phyloP scores from a whole-genome alignment of 2,888 invertebrate species.

The Euzetes globulus region DNA sequence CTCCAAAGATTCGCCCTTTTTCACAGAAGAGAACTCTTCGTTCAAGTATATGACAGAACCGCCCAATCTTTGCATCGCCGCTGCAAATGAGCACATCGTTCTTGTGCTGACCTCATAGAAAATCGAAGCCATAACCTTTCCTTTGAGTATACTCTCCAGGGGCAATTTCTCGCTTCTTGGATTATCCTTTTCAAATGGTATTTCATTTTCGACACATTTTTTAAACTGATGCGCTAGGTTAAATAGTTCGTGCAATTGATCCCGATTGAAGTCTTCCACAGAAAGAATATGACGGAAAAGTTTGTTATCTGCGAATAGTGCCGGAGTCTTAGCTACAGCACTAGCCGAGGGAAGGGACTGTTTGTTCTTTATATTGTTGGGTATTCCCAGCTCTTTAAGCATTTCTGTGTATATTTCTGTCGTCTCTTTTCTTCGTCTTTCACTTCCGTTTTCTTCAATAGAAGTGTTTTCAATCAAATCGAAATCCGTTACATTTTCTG shows the following conservation, averaged over 20 bases:
- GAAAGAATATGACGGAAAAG: slow-evolving; percentile 73
- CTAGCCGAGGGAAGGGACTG: not conserved
- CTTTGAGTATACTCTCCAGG: slow-evolving; percentile 50
- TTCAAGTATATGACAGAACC: slow-evolving; percentile 86
- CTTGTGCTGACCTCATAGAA: slow-evolving; percentile 98
- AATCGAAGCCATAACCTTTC: slow-evolving; percentile 89
- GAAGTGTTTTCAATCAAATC: not conserved
- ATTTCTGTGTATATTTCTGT: slow-evolving; percentile 42
- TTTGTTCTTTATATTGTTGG: not conserved
- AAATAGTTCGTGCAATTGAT: slow-evolving; percentile 79
- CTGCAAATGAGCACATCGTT: slow-evolving; percentile 89
- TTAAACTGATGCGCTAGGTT: slow-evolving; percentile 84
- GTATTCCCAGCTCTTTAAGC: slow-evolving; percentile 42
- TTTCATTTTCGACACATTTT: slow-evolving; percentile 70
- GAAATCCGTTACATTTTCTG: not conserved
- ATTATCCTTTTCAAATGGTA: slow-evolving; percentile 67
- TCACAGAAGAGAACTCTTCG: slow-evolving; percentile 79
- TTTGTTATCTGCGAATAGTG: not conserved
- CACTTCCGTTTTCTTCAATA: not conserved
- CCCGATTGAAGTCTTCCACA: slow-evolving; percentile 77
- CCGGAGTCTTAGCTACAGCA: not conserved
- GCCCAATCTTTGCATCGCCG: slow-evolving; percentile 93
- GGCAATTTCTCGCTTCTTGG: not conserved
- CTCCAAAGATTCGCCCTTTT: slow-evolving; percentile 93
- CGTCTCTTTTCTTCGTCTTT: slow-evolving; percentile 27